Percentiles rank a stretch among this genome's conserved stretches.
Conservation (phyloP, 2,113 vertebrate species). For the Aldabrachelys gigantea region DNA sequence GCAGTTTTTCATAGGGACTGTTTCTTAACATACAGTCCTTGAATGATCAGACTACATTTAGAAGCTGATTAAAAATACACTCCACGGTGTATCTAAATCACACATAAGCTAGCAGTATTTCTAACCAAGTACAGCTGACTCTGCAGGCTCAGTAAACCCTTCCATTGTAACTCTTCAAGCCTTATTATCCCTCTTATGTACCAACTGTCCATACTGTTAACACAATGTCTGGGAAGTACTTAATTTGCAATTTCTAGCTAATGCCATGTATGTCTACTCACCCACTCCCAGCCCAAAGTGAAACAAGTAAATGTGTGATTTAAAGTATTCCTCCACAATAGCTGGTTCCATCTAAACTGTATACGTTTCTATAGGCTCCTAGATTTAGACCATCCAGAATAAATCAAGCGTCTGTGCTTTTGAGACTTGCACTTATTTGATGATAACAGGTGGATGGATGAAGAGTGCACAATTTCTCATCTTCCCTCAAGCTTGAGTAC, state of each 20-base stretch:
- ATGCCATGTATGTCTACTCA: neutral
- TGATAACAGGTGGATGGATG: neutral
- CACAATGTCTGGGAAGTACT: constrained; percentile 48
- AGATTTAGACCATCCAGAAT: neutral
- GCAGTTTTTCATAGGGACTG: neutral
- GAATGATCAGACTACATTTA: constrained; percentile 7
- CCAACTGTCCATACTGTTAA: constrained; percentile 41
- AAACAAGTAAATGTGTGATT: constrained; percentile 15
- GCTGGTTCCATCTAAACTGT: neutral
- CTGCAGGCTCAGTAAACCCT: constrained; percentile 36
- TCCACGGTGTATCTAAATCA: constrained; percentile 17
- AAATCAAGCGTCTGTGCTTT: neutral
- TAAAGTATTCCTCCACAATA: constrained; percentile 18
- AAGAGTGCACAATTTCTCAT: neutral
- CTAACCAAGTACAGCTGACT: constrained; percentile 38
- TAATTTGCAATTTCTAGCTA: constrained; percentile 35
- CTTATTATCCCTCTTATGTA: constrained; percentile 41
- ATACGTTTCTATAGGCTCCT: neutral
- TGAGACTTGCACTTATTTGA: neutral
- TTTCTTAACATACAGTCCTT: neutral
- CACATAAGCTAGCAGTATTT: constrained; percentile 41
- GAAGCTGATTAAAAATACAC: constrained; percentile 40
- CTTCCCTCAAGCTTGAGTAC: neutral
- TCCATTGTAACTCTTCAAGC: neutral
- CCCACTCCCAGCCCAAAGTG: neutral